Evolutionary conservation across 2,113 vertebrate species (phyloP).

Genomic region (Ibidorhyncha struthersii): DNA sequence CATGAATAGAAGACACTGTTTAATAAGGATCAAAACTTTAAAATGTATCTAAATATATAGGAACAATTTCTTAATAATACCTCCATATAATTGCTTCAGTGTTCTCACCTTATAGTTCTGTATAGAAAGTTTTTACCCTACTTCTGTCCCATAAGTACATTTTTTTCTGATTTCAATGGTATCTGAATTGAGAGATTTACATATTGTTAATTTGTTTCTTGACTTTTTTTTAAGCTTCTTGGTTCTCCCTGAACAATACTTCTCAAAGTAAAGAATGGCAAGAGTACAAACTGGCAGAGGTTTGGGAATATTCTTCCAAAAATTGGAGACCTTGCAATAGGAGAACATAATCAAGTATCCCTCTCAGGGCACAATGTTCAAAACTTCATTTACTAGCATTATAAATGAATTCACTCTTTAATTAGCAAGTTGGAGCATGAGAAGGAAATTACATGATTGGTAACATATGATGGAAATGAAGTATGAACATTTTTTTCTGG

Average conservation of each 20-base stretch:
- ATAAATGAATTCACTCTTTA: slow-evolving; percentile 63
- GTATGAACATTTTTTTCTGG: slow-evolving; percentile 15
- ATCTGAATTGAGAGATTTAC: neutral
- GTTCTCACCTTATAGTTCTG: neutral
- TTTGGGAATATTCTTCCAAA: slow-evolving; percentile 41
- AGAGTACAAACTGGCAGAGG: slow-evolving; percentile 10
- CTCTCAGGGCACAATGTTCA: slow-evolving; percentile 43
- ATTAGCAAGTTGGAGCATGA: slow-evolving; percentile 68
- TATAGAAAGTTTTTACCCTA: neutral
- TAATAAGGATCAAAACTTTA: neutral
- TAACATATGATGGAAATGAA: slow-evolving; percentile 71
- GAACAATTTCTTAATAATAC: neutral
- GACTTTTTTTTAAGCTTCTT: neutral
- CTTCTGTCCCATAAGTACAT: neutral
- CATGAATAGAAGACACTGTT: neutral
- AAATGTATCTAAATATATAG: neutral
- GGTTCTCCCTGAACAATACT: slow-evolving; percentile 34
- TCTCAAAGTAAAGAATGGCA: slow-evolving; percentile 45
- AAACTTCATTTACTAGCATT: slow-evolving; percentile 54
- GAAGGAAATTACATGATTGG: slow-evolving; percentile 44
- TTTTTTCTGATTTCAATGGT: neutral
- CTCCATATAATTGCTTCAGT: neutral
- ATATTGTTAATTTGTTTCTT: slow-evolving; percentile 11
- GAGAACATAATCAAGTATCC: slow-evolving; percentile 19
- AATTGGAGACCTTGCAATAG: slow-evolving; percentile 23